Conservation (phyloP, 2,113 vertebrate genomes). For the Sakesphorus luctuosus region DNA sequence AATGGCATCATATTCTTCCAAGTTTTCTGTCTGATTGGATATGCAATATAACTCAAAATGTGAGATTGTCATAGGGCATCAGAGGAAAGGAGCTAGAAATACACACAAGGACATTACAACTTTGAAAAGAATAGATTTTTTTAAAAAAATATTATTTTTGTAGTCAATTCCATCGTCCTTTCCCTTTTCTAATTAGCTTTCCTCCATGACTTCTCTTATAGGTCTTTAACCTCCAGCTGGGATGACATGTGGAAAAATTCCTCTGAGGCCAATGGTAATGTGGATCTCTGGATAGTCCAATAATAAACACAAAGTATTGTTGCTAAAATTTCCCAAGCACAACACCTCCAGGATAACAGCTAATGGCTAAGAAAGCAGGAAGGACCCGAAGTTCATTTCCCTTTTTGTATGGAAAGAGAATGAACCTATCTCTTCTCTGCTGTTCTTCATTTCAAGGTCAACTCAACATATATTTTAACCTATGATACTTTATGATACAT, state of each 20-base stretch:
- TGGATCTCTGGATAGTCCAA: constrained; percentile 15
- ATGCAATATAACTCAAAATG: not conserved
- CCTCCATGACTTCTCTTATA: constrained; percentile 30
- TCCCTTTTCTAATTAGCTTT: constrained; percentile 70
- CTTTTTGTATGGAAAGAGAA: not conserved
- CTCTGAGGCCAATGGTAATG: constrained; percentile 42
- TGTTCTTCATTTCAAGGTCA: constrained; percentile 55
- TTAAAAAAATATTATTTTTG: constrained; percentile 23
- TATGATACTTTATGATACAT: not conserved
- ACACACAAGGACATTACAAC: constrained; percentile 16
- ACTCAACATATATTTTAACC: not conserved
- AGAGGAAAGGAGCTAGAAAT: not conserved
- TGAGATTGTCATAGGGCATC: not conserved
- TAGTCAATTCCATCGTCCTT: constrained; percentile 1
- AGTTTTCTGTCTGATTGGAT: constrained; percentile 23
- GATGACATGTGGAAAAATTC: constrained; percentile 37
- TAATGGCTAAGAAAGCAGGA: constrained; percentile 35
- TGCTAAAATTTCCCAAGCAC: constrained; percentile 51
- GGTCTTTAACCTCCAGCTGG: constrained; percentile 41
- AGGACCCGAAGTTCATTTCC: not conserved
- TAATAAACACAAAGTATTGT: constrained; percentile 29
- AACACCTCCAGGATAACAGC: constrained; percentile 45
- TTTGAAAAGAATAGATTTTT: constrained; percentile 34
- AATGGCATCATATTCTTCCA: not conserved
- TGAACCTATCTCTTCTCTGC: not conserved